Percentiles rank a stretch among this genome's conserved stretches.
phyloP scores from a whole-genome alignment of 2,113 vertebrate species.

The Oxygymnocypris stewartii region DNA sequence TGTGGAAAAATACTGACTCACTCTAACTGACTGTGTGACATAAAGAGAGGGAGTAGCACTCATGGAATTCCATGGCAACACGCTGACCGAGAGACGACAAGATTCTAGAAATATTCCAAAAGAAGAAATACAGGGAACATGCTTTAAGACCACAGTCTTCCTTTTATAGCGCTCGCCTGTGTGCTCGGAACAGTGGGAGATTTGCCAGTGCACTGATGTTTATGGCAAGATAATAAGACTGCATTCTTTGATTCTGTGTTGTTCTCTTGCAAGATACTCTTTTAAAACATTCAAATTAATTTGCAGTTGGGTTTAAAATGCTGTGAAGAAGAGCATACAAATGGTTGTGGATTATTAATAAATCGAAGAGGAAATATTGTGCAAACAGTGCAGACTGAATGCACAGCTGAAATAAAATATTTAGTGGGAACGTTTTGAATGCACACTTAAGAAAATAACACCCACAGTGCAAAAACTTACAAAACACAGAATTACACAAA shows the following conservation, averaged over 20 bases:
- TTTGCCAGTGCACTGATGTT: background rate
- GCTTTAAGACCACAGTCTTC: slow-evolving; percentile 9
- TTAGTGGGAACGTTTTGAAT: slow-evolving; percentile 20
- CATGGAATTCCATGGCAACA: slow-evolving; percentile 18
- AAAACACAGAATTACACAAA: background rate
- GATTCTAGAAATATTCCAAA: slow-evolving; percentile 23
- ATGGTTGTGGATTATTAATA: slow-evolving; percentile 43
- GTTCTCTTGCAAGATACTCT: background rate
- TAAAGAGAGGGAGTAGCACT: slow-evolving; percentile 24
- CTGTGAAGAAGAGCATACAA: background rate
- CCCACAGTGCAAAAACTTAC: background rate
- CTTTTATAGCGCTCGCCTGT: slow-evolving; percentile 2
- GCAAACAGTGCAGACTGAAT: slow-evolving; percentile 11
- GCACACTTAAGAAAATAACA: background rate
- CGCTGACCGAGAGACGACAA: slow-evolving; percentile 3
- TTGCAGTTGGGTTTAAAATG: background rate
- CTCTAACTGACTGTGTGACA: slow-evolving; percentile 1
- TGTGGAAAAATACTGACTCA: slow-evolving; percentile 40
- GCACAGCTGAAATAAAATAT: slow-evolving; percentile 42
- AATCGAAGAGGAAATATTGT: background rate
- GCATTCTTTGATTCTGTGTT: slow-evolving; percentile 4
- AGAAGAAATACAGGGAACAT: slow-evolving; percentile 10
- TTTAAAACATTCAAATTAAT: background rate
- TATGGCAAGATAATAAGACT: slow-evolving; percentile 15
- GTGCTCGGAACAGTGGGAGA: background rate